Evolutionary conservation across 2,113 vertebrate species (phyloP).

Genomic region (Bambusicola thoracicus): DNA sequence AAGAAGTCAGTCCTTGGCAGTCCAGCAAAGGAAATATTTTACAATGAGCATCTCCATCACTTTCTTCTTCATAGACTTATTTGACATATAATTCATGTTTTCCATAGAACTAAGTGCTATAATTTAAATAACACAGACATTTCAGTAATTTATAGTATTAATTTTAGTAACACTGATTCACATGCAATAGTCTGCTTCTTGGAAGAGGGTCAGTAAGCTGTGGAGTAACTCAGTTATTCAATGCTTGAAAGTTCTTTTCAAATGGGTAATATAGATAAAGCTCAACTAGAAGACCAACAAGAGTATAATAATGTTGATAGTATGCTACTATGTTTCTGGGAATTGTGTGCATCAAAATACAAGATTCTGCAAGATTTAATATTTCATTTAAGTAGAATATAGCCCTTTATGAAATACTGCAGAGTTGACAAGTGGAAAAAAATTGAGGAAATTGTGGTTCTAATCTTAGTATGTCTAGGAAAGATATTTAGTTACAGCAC

Average conservation of each 20-base stretch:
- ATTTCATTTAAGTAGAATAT: not conserved
- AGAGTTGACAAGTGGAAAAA: not conserved
- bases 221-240: not conserved
- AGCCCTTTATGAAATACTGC: not conserved
- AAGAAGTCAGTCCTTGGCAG: not conserved
- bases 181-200: not conserved
- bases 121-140: not conserved
- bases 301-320: not conserved
- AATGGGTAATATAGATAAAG: not conserved
- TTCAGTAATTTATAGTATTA: not conserved
- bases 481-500: not conserved
- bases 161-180: not conserved
- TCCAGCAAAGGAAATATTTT: not conserved
- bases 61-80: not conserved
- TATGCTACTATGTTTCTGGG: not conserved
- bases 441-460: not conserved
- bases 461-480: not conserved
- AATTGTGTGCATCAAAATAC: not conserved
- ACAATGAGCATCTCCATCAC: not conserved
- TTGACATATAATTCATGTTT: not conserved
- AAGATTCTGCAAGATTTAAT: not conserved
- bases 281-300: not conserved
- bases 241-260: not conserved
- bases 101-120: not conserved
- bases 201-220: not conserved